phyloP scores from a whole-genome alignment of 2,888 invertebrate genomes.

The Linnaemya vulpina region DNA sequence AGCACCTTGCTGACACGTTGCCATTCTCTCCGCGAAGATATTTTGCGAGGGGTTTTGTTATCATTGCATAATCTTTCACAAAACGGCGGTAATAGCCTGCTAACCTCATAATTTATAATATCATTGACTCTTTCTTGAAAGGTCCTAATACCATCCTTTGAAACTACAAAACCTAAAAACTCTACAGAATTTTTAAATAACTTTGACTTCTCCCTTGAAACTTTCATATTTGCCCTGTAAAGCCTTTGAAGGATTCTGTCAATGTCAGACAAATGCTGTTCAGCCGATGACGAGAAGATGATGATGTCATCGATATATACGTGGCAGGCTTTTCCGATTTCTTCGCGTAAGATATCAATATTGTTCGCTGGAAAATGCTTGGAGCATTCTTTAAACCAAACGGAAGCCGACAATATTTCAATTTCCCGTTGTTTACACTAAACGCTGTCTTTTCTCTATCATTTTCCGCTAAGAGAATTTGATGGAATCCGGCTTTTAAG shows the following conservation, averaged over 20 bases:
- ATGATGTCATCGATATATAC: slow-evolving; percentile 70
- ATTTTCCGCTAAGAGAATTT: slow-evolving; percentile 18
- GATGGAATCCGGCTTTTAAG: slow-evolving; percentile 56
- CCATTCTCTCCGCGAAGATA: slow-evolving; percentile 23
- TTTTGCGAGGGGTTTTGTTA: slow-evolving; percentile 48
- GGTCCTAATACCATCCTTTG: slow-evolving; percentile 36
- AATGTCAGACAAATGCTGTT: slow-evolving; percentile 51
- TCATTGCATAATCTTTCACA: slow-evolving; percentile 35
- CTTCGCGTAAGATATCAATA: background rate
- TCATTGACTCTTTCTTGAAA: slow-evolving; percentile 51
- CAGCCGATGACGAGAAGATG: slow-evolving; percentile 54
- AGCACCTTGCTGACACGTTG: slow-evolving; percentile 13
- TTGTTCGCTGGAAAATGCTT: slow-evolving; percentile 14
- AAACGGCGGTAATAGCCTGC: slow-evolving; percentile 48
- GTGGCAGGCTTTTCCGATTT: slow-evolving; percentile 29
- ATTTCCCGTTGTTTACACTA: too few species aligned
- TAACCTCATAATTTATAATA: slow-evolving; percentile 48
- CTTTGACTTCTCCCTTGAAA: slow-evolving; percentile 5
- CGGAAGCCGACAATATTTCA: slow-evolving; percentile 76
- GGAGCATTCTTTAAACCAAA: slow-evolving; percentile 15
- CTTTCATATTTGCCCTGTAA: slow-evolving; percentile 26
- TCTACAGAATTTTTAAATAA: slow-evolving; percentile 40
- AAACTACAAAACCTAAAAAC: slow-evolving; percentile 49
- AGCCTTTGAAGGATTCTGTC: slow-evolving; percentile 48
- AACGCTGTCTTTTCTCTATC: too few species aligned